Evolutionary conservation across 2,113 vertebrate genomes (phyloP).

Genomic region (Burhinus oedicnemus): DNA sequence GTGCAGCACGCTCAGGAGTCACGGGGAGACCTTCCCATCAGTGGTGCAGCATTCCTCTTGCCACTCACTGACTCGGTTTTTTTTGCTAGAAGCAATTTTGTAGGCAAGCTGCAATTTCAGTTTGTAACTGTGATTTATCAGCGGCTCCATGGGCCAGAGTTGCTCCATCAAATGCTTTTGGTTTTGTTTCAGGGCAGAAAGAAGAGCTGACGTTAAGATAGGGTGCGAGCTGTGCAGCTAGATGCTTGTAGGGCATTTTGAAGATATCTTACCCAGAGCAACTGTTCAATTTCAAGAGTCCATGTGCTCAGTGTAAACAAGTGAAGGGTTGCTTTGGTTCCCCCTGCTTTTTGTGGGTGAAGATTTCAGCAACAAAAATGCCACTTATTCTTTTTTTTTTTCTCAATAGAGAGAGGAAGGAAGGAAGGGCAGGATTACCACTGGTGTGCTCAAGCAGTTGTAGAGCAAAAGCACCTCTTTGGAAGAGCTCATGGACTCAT

Average conservation of each 20-base stretch:
- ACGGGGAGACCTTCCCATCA: rapidly evolving
- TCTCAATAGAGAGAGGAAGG: background rate
- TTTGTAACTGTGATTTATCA: background rate
- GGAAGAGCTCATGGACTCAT: background rate
- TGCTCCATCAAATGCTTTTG: background rate
- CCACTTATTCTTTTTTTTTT: background rate
- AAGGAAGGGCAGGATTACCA: background rate
- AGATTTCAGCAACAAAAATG: background rate
- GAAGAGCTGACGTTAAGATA: background rate
- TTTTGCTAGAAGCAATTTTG: background rate
- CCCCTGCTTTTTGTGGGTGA: background rate
- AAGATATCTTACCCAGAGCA: background rate
- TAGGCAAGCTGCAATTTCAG: background rate
- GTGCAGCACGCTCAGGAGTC: background rate
- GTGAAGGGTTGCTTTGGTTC: background rate
- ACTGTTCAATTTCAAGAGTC: background rate
- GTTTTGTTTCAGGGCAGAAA: background rate
- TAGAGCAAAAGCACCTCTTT: background rate
- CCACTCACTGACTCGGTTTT: rapidly evolving
- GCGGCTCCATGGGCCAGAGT: rapidly evolving
- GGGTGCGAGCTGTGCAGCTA: background rate
- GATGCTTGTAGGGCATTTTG: background rate
- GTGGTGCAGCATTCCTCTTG: background rate
- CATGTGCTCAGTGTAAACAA: rapidly evolving
- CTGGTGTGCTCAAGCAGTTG: background rate